Evolutionary conservation across 2,888 invertebrate species (phyloP), one percentile per base, ranked within the genome.

Genomic region (Corythucha ciliata): DNA sequence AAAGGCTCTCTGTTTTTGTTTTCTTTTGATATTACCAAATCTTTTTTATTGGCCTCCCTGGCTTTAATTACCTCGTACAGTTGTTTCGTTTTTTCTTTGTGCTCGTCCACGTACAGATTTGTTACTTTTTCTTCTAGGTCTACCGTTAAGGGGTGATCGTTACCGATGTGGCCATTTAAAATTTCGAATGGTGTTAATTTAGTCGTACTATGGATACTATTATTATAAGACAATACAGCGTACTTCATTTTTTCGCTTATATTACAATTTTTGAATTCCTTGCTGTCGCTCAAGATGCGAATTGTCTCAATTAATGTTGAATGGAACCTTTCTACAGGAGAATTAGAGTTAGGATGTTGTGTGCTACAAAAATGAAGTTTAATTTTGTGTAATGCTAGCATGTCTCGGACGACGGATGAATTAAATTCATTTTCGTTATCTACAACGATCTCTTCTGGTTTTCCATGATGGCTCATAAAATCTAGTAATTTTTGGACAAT

Each of bases 261-360:
- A 7, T 20, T 18, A 25, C 37, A 37, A 10, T 16, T 25, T 29
- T 48, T 48, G 32, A 52, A 52, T 4, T 48, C 14, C 7, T 33
- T 8, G 4, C 26, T 14, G 16, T 34, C 18, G 5, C 33, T 49
- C 25, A 52, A n/a, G 4, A 52, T 33, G 29, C 52, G 37, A 4
- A 52, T 14, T 18, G 29, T 32, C 48, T 52, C 52, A 5, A 52
- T 39, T 1, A 48, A 2, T 12, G 48, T 52, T 1, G 52, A 52
- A 20, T 50, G 53, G n/a, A 53, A 42, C 12, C 53, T 4, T 36
- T 53, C 53, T 4, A 41, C 18, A 7, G 44, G 20, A 1, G 33
- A 18, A 37, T 53, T 53, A 8, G 49, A 49, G 4, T 50, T 22
- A 3, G 49, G 53, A 41, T 53, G 22, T 25, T 53, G 48, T 3